Base-by-base conservation (phyloP, 2,113 vertebrate species). In the Ptilonorhynchus violaceus region DNA sequence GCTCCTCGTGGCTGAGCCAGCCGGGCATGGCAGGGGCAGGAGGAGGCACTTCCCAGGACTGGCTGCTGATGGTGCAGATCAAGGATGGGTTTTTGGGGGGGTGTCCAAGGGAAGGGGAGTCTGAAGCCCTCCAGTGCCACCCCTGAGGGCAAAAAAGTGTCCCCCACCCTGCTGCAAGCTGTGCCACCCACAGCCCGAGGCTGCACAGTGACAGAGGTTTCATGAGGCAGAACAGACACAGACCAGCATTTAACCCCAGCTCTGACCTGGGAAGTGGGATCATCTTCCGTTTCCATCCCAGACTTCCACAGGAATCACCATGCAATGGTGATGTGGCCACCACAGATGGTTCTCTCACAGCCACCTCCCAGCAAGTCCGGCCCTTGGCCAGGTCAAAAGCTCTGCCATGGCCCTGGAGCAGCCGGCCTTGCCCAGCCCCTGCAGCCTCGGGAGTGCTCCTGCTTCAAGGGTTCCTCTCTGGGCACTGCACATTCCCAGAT, bases 81-180 rank as follows among this genome's bases (percentile, higher is more conserved):
- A 44, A 72, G 35, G 33, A 56, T 15, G 18, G 27, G 30, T 60
- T 80, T 37, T 14, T 9, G 50, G 28, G 52, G 52, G 30, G 5
- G 7, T 2, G 1, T 68, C 24, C 47, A 9, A 56, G 44, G 8
- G 13, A 42, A 59, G 16, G 21, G 58, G 24, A 72, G 14, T 5
- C 59, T 84, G 76, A 74, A 91, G 30, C 10, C 39, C 19, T 67
- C 11, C 39, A 35, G 39, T n/a, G 22, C 9, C 39, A 72, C 9
- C 18, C 23, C 8, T 0, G 0, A 41, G 52, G 39, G 13, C 24
- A 24, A 28, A 24, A 28, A 24, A 1, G 4, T 31, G 21, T 16
- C 22, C 49, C 31, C 55, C 17, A 49, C 13, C 10, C n/a, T 28
- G 41, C 63, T 52, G 44, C 56, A 60, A 78, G 6, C 53, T 66